phyloP scores from a whole-genome alignment of 30 jellyfish, hydroid and myxozoan species.

The Cassiopea andromeda region DNA sequence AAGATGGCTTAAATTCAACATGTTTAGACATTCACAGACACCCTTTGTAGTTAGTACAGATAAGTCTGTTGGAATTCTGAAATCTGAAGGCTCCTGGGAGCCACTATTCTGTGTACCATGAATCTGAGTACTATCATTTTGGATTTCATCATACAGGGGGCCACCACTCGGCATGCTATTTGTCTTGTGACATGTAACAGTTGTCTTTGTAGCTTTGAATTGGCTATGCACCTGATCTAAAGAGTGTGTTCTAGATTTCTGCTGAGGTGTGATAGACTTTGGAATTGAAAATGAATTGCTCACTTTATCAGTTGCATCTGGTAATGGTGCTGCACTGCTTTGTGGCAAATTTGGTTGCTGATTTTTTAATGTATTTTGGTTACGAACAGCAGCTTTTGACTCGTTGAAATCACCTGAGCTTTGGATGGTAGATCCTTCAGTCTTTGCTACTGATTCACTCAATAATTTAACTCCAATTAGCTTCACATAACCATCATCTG shows the following conservation, averaged over 20 bases:
- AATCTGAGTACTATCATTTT: too few species aligned
- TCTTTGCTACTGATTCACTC: neutral
- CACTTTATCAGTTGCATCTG: neutral
- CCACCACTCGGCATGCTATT: neutral
- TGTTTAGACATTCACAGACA: constrained; percentile 53
- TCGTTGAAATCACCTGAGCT: too few species aligned
- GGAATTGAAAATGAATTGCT: too few species aligned
- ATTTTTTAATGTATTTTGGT: neutral
- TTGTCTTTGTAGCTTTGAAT: neutral
- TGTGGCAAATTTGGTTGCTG: neutral
- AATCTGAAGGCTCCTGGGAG: neutral
- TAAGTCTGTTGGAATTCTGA: constrained; percentile 38
- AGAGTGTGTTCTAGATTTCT: neutral
- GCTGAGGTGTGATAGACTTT: neutral
- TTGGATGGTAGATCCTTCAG: neutral
- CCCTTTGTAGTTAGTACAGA: constrained; percentile 39
- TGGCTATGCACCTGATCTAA: neutral
- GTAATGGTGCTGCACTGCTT: neutral
- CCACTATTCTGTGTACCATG: too few species aligned
- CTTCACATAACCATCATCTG: neutral
- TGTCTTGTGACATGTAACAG: neutral
- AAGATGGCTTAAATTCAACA: constrained; percentile 65
- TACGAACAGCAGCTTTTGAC: neutral
- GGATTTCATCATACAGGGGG: too few species aligned
- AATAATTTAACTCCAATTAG: neutral